These are phyloP conservation scores for Lepidotrigona ventralis DNA, from an alignment of 1,140 invertebrate species.

Conservation along the genomic window DNA sequence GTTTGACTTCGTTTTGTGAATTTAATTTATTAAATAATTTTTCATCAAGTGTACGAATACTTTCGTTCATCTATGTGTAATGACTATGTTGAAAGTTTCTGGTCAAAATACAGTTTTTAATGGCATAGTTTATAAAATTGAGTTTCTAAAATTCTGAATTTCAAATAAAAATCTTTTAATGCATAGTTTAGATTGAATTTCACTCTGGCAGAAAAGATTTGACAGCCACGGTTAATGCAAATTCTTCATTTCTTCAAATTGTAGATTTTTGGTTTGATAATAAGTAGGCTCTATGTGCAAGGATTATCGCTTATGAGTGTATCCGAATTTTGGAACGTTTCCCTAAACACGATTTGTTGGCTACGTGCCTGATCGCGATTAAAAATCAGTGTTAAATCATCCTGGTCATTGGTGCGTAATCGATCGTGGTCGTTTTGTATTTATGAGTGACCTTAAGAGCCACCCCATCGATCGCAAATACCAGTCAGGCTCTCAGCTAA, in stretches of 20 bases:
- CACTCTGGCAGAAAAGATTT: too few species aligned
- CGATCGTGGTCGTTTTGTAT: conserved; percentile 39
- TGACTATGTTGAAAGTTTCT: too few species aligned
- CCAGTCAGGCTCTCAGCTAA: conserved; percentile 27
- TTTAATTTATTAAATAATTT: too few species aligned
- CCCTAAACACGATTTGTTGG: conserved; percentile 31
- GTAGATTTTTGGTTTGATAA: neutral
- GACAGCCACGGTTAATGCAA: neutral
- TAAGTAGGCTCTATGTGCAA: neutral
- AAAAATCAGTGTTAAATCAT: conserved; percentile 35
- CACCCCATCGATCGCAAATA: conserved; percentile 39
- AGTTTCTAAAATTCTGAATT: too few species aligned
- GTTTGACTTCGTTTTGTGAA: too few species aligned
- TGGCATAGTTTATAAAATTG: too few species aligned
- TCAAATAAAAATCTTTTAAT: too few species aligned
- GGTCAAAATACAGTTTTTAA: too few species aligned
- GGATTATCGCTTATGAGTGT: neutral
- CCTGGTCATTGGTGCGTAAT: conserved; percentile 28
- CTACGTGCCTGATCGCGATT: conserved; percentile 33
- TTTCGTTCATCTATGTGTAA: too few species aligned
- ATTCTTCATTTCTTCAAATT: neutral
- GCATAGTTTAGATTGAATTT: too few species aligned
- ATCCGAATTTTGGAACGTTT: conserved; percentile 24
- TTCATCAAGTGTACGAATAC: too few species aligned
- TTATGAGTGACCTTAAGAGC: conserved; percentile 52